These are phyloP conservation scores for Podilymbus podiceps DNA, from an alignment of 2,113 vertebrate genomes.

Conservation along the genomic window DNA sequence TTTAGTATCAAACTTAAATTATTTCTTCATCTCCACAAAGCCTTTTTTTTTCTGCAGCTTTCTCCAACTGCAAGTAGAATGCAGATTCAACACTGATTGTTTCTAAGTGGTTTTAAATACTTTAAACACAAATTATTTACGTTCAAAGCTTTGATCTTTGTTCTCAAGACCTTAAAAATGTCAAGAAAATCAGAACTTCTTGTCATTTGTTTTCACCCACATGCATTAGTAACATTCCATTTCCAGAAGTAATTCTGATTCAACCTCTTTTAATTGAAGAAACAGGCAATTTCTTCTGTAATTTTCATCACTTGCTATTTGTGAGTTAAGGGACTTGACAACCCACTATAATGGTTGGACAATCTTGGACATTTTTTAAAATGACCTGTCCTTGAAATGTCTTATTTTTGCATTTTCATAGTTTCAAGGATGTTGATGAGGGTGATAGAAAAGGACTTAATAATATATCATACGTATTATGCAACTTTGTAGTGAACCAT, in stretches of 20 bases:
- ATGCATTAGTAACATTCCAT: not conserved
- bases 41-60: not conserved
- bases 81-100: not conserved
- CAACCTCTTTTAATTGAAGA: conserved; percentile 14
- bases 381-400: not conserved
- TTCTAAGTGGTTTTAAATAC: not conserved
- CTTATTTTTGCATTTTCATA: not conserved
- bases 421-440: not conserved
- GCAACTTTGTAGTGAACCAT: not conserved
- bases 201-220: not conserved
- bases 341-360: not conserved
- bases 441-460: not conserved
- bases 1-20: not conserved
- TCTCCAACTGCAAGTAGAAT: not conserved
- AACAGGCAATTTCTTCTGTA: not conserved
- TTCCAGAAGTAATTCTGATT: not conserved
- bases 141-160: conserved; percentile 1
- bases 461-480: not conserved
- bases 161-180: not conserved
- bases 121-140: not conserved
- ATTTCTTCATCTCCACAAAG: not conserved
- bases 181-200: not conserved
- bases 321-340: not conserved
- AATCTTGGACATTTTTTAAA: not conserved
- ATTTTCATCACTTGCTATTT: not conserved